Base-by-base conservation (phyloP, 2,113 vertebrate species). In the Laticauda laticaudata region DNA sequence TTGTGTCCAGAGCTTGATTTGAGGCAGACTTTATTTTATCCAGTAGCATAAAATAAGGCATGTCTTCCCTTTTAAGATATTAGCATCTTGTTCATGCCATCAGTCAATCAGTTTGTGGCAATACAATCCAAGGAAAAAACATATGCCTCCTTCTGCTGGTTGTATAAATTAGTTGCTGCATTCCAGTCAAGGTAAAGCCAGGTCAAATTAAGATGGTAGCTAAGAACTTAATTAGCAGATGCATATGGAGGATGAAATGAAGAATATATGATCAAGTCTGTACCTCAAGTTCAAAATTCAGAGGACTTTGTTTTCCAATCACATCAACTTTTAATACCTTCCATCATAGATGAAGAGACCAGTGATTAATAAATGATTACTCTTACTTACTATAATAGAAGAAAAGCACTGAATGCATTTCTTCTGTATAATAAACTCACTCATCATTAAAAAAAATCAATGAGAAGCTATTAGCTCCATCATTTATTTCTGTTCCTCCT, bases 301-400 rank as follows among this genome's bases (percentile, higher is more conserved):
- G 69, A 91, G 54, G 48, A 10, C 39, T 12, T 87, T 87, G 48
- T 55, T 53, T 92, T 14, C 48, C 86, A 92, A 5, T 45, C 87
- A 55, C 69, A 89, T 53, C 20, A 34, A 10, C 45, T 88, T 59
- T 54, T 34, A 88, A 53, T 88, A 18, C 11, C 23, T 88, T 55
- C 34, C 7, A 21, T 75, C 87, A 92, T 5, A 55, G 59, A 34
- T 55, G 45, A 92, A 88, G 39, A 91, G 81, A 56, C 48, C 24
- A 91, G 55, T 87, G 86, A 69, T 92, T 64, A 92, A 88, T 88
- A 87, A 91, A 88, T 88, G 29, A 88, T 92, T 64, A 64, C n/a
- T 43, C 18, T 89, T 54, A 18, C 91, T 89, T 45, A 26, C 34
- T 34, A 75, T 89, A 92, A 43, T 75, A 89, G n/a, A 81, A 64